Evolutionary conservation across 2,797 vertebrate genomes (phyloP).

Genomic region (Thamnophis elegans): DNA sequence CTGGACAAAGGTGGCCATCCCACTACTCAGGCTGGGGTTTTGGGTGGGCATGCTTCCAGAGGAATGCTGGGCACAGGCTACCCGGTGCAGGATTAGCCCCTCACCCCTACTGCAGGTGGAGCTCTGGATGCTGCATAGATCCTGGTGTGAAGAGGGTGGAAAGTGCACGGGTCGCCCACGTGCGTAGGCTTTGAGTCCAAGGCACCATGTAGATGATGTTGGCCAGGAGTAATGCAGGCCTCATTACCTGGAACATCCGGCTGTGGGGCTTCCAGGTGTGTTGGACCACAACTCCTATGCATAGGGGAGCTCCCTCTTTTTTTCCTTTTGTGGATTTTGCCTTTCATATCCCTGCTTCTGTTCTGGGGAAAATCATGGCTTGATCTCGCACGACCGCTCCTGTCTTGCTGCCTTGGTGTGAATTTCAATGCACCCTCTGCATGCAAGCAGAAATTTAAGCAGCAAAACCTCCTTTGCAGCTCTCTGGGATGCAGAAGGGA

Average conservation of each 20-base stretch:
- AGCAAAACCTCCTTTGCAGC: neutral
- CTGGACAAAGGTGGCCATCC: neutral
- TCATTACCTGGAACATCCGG: neutral
- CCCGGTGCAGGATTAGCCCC: neutral
- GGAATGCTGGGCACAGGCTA: neutral
- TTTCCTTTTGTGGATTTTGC: neutral
- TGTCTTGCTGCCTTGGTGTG: neutral
- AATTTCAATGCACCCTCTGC: neutral
- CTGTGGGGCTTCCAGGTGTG: too few species aligned
- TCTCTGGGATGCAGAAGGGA: neutral
- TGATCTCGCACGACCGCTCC: rapidly evolving
- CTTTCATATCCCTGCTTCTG: neutral
- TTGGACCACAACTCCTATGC: neutral
- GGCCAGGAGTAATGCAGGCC: too few species aligned
- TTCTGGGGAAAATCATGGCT: neutral
- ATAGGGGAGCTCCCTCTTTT: neutral
- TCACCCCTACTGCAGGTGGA: neutral
- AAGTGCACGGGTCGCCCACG: too few species aligned
- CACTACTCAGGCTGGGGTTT: neutral
- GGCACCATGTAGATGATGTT: neutral
- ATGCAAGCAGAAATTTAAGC: neutral
- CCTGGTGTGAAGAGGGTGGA: neutral
- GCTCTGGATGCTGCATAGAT: too few species aligned
- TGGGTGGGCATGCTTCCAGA: neutral
- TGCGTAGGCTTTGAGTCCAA: neutral